Evolutionary conservation across 2,888 invertebrate genomes (phyloP), one percentile per base, ranked within the genome.

Genomic region (Lasioglossum malachurum): DNA sequence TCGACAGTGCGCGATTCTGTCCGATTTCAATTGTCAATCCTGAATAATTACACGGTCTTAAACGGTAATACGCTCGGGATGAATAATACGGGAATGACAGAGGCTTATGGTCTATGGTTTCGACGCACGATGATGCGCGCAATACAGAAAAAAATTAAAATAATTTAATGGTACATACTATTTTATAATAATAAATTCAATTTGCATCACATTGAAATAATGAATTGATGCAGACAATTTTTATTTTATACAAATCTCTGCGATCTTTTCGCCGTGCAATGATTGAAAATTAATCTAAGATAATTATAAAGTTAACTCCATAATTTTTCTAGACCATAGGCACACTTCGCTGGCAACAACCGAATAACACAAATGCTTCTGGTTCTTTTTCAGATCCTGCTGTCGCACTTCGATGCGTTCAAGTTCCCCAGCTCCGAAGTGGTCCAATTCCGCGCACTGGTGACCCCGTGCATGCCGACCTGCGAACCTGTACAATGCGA

Each of bases 391-490:
- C 96, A 98, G 97, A 97, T 98, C 92, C 96, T 99, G 87, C 96
- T 98, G 86, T 98, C 98, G 78, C 98, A 98, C 96, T 99, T 99
- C 96, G 99, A 99, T 95, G 99, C 99, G 60, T 99, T 99, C 97
- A 99, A 99, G 95, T 99, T 99, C 96, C 99, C 99, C 71, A 98
- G 98, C 76, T 98, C 98, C 23, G 98, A 99, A 95, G 98, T 98
- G 73, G 99, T 99, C 2, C 99, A 99, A 95, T 99, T 99, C 97
- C 97, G 98, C 88, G 99, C 99, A n/a, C 95, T 99, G 93, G 98
- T 99, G 64, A 98, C 98, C 4, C 99, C 99, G 0, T 99, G 99
- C 95, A 98, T 99, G 97, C 98, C 98, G 41, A 97, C 97, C 71
- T 99, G 99, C 95, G 98, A 98, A 94, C 98, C 99, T 14, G 98